Base-by-base conservation (phyloP, 2,888 invertebrate species). In the Xanthia icteritia region DNA sequence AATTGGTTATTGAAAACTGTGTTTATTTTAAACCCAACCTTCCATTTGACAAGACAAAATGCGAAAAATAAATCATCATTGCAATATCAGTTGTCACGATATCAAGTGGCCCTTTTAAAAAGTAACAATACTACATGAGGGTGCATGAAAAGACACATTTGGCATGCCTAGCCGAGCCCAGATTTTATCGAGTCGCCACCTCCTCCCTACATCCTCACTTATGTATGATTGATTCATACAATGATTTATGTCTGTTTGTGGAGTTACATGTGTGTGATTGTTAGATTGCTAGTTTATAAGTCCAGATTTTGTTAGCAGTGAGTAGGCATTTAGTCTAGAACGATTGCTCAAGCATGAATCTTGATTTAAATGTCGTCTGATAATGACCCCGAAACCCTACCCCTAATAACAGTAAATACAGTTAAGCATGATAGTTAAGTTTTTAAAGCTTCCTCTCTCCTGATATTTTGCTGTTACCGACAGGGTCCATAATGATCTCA, bases 171-270 rank as follows among this genome's bases (percentile, higher is more conserved):
- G 75, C 73, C 65, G 71, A 42, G 71, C 79, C 72, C 79, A 79
- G 80, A 89, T 88, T 82, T 75, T 82, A 87, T 83, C 82, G 77
- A 71, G 69, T 61, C 45, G 13, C 45, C 64, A 36, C 45, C 56
- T 31, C 39, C 42, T 20, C 23, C 67, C 66, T 39, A n/a, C 63
- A 72, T n/a, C 45, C 64, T 27, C 56, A 67, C 75, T 77, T 71
- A 77, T 82, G 85, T 84, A 88, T 88, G 84, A 88, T 88, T 85
- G 85, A 87, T 88, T 75, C 68, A 60, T 79, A 76, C 77, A 60
- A 73, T 36, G 79, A 72, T 66, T 64, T 77, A 76, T 77, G n/a
- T 70, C 48, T 61, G 54, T 51, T 51, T 69, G 45, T 67, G 36
- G 31, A 36, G 42, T 8, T 23, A 66, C 8, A 31, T 45, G 23